A percentile compares a stretch with the other conserved stretches of the same genome.
phyloP scores from a whole-genome alignment of 1,140 invertebrate genomes.

The Lysiphlebus fabarum region DNA sequence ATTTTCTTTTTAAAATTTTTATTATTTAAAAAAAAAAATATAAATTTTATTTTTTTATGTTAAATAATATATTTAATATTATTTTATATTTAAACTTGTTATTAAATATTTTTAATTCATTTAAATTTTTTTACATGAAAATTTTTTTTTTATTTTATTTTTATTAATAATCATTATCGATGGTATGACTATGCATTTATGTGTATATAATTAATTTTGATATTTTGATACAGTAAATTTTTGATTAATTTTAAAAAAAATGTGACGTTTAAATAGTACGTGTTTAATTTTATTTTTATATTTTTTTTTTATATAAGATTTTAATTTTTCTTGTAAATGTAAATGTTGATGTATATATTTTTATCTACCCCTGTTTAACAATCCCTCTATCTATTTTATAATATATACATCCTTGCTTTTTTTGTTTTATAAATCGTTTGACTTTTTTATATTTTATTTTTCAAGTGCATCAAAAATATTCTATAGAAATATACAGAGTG shows the following conservation, averaged over 20 bases:
- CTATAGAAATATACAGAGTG: slow-evolving; percentile 22
- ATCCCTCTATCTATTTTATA: slow-evolving; percentile 3
- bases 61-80: too few species aligned
- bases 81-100: too few species aligned
- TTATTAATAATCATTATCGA: too few species aligned
- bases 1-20: too few species aligned
- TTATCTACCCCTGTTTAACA: slow-evolving; percentile 3
- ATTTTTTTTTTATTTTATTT: slow-evolving; percentile 4
- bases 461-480: background rate
- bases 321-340: slow-evolving; percentile 48
- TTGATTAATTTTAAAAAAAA: slow-evolving; percentile 8
- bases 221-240: slow-evolving; percentile 49
- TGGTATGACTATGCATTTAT: slow-evolving; percentile 52
- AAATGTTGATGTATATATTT: slow-evolving; percentile 19
- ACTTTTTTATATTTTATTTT: too few species aligned
- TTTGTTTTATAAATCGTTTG: slow-evolving; percentile 16
- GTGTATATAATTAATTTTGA: slow-evolving; percentile 52
- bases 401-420: background rate
- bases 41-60: too few species aligned
- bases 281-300: slow-evolving; percentile 43
- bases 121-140: background rate
- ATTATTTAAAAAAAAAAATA: too few species aligned
- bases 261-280: slow-evolving; percentile 5
- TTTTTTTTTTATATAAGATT: slow-evolving; percentile 46
- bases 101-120: too few species aligned